Percentiles rank a stretch among this genome's conserved stretches.
Conservation (phyloP, 2,113 vertebrate species). For the Chaetodon auriga region DNA sequence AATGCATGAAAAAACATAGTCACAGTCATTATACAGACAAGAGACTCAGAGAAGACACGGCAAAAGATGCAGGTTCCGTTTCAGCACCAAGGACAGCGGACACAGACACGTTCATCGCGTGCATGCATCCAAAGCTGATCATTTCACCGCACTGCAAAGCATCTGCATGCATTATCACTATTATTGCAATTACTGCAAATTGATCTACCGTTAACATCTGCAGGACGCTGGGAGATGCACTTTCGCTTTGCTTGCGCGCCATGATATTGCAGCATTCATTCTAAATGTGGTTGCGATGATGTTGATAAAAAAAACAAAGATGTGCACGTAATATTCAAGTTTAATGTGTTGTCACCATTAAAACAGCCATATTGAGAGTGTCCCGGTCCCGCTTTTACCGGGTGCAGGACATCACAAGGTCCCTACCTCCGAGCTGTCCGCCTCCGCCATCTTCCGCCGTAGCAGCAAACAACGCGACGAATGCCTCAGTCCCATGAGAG, state of each 20-base stretch:
- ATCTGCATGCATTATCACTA: not conserved
- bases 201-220: conserved; percentile 25
- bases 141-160: not conserved
- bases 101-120: not conserved
- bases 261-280: not conserved
- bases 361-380: not conserved
- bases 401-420: conserved; percentile 67
- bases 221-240: conserved; percentile 38
- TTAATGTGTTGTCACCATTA: not conserved
- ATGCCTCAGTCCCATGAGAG: conserved; percentile 98
- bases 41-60: conserved; percentile 1
- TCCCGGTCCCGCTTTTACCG: conserved; percentile 26
- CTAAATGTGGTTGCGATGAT: not conserved
- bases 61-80: conserved; percentile 44
- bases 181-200: not conserved
- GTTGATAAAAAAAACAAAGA: not conserved
- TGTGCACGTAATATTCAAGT: not conserved
- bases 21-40: not conserved
- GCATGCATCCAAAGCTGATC: not conserved
- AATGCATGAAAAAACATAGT: not conserved
- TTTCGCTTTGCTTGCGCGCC: conserved; percentile 15
- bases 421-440: conserved; percentile 94
- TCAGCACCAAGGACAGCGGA: conserved; percentile 87
- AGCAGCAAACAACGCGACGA: conserved; percentile 99
- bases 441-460: conserved; percentile 98